Evolutionary conservation across 2,113 vertebrate genomes (phyloP).

Genomic region (Dryoscopus gambensis): DNA sequence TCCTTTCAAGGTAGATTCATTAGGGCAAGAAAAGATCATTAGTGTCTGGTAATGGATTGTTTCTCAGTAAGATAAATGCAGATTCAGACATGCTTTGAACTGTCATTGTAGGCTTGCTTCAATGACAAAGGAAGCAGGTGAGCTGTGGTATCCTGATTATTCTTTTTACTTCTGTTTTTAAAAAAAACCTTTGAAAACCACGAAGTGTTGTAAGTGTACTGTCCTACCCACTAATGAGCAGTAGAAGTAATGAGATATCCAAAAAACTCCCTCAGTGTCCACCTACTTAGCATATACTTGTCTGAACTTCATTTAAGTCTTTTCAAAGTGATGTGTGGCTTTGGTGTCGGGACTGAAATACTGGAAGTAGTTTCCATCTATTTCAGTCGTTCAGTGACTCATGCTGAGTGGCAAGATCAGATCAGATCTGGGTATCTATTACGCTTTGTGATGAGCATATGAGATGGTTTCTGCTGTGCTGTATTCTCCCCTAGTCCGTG

Average conservation of each 20-base stretch:
- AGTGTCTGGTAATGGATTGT: neutral
- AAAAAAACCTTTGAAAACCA: neutral
- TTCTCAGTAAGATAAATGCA: neutral
- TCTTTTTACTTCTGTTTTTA: neutral
- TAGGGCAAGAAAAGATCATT: neutral
- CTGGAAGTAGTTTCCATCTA: neutral
- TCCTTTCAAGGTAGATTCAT: constrained; percentile 12
- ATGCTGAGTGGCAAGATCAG: neutral
- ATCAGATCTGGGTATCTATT: neutral
- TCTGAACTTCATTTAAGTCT: neutral
- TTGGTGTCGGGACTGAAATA: neutral
- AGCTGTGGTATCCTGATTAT: neutral
- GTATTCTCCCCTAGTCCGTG: neutral
- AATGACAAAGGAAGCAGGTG: neutral
- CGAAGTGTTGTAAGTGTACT: neutral
- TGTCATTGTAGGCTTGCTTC: neutral
- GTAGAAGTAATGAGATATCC: neutral
- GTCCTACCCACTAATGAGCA: neutral
- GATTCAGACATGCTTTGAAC: constrained; percentile 4
- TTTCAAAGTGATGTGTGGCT: neutral
- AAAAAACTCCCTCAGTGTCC: neutral
- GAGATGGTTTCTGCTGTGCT: neutral
- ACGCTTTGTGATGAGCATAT: neutral
- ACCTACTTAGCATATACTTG: neutral
- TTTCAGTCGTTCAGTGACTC: neutral